phyloP scores from a whole-genome alignment of 53 echinoderm and acorn worm genomes.

The Echinometra lucunter region DNA sequence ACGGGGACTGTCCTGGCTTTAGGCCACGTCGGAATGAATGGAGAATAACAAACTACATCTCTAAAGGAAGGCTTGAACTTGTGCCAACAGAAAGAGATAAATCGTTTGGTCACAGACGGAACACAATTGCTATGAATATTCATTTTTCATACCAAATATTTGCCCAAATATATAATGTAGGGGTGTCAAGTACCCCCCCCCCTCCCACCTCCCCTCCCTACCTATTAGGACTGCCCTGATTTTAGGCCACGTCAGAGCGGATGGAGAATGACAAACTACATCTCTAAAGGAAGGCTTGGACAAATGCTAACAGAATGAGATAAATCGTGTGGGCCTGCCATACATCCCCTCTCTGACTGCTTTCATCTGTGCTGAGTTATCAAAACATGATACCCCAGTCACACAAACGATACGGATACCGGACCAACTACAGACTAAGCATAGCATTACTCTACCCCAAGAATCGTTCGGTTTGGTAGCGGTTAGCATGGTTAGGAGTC shows the following conservation, averaged over 20 bases:
- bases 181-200: background rate
- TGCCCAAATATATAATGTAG: too few species aligned
- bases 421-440: too few species aligned
- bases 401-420: too few species aligned
- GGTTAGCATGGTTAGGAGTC: too few species aligned
- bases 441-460: too few species aligned
- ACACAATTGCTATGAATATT: too few species aligned
- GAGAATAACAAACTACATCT: constrained; percentile 22
- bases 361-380: constrained; percentile 27
- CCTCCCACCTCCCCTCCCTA: background rate
- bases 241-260: background rate
- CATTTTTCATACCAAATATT: too few species aligned
- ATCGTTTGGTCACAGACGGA: too few species aligned
- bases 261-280: constrained; percentile 28
- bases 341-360: background rate
- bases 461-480: too few species aligned
- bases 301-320: constrained; percentile 44
- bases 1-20: too few species aligned
- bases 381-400: too few species aligned
- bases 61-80: background rate
- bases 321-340: background rate
- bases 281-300: background rate
- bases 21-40: background rate
- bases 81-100: constrained; percentile 27
- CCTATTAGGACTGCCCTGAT: background rate